These are phyloP conservation scores for Conistra vaccinii DNA, from an alignment of 2,888 invertebrate genomes.

Conservation along the genomic window DNA sequence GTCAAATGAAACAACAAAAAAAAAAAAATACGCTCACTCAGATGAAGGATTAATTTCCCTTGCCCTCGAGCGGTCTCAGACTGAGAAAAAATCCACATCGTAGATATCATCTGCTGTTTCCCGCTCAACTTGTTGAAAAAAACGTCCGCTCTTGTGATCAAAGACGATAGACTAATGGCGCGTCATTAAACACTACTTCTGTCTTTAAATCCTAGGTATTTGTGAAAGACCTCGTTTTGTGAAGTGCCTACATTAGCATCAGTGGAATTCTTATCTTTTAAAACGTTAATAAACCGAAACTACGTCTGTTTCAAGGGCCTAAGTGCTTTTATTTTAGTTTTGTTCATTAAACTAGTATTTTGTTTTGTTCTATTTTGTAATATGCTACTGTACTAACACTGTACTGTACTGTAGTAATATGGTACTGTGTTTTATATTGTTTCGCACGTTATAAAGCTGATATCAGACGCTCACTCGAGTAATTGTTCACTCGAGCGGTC, in stretches of 20 bases:
- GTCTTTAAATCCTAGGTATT: slow-evolving; percentile 29
- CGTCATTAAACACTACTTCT: slow-evolving; percentile 27
- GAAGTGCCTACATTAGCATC: slow-evolving; percentile 46
- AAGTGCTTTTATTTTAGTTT: slow-evolving; percentile 28
- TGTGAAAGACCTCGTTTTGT: slow-evolving; percentile 17
- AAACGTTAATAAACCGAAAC: slow-evolving; percentile 26
- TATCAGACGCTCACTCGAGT: too few relatives aligned
- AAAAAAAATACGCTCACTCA: neutral
- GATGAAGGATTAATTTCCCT: slow-evolving; percentile 7
- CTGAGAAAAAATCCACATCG: slow-evolving; percentile 12
- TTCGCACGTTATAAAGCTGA: too few relatives aligned
- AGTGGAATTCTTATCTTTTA: slow-evolving; percentile 33
- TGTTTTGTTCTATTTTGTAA: too few relatives aligned
- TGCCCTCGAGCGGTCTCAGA: neutral
- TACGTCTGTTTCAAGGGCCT: slow-evolving; percentile 1
- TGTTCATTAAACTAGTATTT: neutral
- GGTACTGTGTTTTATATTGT: neutral
- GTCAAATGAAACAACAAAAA: neutral
- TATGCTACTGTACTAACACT: too few relatives aligned
- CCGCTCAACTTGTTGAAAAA: slow-evolving; percentile 20
- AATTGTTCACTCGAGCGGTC: neutral
- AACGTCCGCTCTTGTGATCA: slow-evolving; percentile 29
- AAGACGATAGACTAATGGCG: slow-evolving; percentile 34
- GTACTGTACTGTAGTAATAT: too few relatives aligned
- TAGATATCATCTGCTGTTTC: slow-evolving; percentile 21